Evolutionary conservation across 2,888 invertebrate genomes (phyloP).

Genomic region (Agelastica alni): DNA sequence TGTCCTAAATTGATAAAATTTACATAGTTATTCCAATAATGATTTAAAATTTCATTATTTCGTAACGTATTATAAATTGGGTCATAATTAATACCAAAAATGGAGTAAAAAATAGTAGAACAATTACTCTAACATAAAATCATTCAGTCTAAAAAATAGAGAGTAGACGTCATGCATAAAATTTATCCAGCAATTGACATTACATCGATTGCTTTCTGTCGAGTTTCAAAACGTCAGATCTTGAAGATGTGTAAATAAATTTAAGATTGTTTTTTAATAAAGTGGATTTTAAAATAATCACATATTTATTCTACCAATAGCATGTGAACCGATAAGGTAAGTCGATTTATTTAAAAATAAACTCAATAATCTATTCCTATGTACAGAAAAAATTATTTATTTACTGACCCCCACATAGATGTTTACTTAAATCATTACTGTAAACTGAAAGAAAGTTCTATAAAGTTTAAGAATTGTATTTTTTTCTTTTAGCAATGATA

Average conservation of each 20-base stretch:
- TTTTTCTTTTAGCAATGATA: too few relatives aligned
- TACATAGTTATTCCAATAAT: too few relatives aligned
- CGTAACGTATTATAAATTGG: too few relatives aligned
- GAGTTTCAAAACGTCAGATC: not conserved
- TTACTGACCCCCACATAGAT: slow-evolving; percentile 1
- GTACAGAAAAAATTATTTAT: not conserved
- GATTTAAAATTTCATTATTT: too few relatives aligned
- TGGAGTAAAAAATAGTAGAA: too few relatives aligned
- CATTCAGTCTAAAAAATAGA: too few relatives aligned
- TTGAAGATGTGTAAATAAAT: slow-evolving; percentile 2
- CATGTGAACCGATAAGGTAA: slow-evolving; percentile 4
- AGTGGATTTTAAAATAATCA: not conserved
- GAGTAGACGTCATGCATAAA: too few relatives aligned
- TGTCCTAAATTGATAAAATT: too few relatives aligned
- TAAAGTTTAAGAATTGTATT: too few relatives aligned
- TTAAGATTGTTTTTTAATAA: not conserved
- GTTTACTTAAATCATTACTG: not conserved
- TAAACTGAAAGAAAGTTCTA: not conserved
- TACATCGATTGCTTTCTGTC: not conserved
- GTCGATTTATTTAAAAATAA: not conserved
- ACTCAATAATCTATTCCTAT: not conserved
- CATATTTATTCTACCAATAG: not conserved
- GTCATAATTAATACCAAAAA: too few relatives aligned
- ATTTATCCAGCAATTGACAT: too few relatives aligned
- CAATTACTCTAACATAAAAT: too few relatives aligned